These are phyloP conservation scores for Rhombomys opimus DNA, from an alignment of 2,113 vertebrate genomes.

Conservation along the genomic window DNA sequence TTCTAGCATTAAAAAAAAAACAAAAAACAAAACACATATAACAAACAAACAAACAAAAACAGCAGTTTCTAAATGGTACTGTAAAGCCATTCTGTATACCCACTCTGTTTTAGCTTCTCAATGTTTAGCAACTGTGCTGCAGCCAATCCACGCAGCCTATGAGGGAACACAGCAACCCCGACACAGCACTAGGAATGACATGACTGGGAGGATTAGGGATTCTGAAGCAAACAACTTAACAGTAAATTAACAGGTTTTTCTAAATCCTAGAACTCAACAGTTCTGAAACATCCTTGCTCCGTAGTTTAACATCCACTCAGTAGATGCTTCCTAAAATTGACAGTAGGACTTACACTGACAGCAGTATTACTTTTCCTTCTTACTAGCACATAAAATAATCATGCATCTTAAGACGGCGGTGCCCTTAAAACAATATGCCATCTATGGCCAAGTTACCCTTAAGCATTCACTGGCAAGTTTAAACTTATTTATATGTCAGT, in stretches of 20 bases:
- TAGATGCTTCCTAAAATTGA: constrained; percentile 39
- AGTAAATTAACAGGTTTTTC: background rate
- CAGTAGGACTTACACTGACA: background rate
- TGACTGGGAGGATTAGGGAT: background rate
- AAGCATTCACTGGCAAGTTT: background rate
- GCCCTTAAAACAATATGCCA: background rate
- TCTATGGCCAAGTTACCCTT: background rate
- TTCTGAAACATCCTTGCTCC: constrained; percentile 3
- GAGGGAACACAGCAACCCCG: background rate
- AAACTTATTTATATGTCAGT: background rate
- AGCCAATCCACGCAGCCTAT: rapidly evolving
- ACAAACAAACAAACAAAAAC: background rate
- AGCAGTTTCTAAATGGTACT: background rate
- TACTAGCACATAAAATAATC: background rate
- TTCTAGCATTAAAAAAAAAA: background rate
- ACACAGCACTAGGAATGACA: background rate
- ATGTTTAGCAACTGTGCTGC: background rate
- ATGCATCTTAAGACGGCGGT: background rate
- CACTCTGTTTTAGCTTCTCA: background rate
- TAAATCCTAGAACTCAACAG: background rate
- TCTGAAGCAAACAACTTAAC: background rate
- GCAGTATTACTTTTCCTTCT: background rate
- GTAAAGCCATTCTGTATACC: background rate
- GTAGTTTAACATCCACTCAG: background rate
- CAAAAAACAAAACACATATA: too few species aligned